A percentile compares a stretch with the other conserved stretches of the same genome.
phyloP scores from a whole-genome alignment of 1,140 invertebrate genomes.

The Pogonomyrmex barbatus region DNA sequence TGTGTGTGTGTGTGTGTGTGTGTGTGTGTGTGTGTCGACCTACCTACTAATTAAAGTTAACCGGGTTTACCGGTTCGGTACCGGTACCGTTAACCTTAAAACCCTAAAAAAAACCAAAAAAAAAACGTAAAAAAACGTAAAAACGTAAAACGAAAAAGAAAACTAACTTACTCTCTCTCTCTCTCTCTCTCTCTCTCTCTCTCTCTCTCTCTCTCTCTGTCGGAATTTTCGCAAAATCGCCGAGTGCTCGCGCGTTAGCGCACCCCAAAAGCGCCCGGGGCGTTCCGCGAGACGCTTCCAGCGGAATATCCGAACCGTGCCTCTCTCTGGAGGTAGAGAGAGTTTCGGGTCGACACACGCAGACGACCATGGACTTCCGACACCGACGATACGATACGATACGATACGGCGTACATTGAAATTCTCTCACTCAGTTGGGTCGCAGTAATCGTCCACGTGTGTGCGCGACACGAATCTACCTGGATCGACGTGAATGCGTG shows the following conservation, averaged over 20 bases:
- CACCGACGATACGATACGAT: neutral
- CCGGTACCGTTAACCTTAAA: too few relatives aligned
- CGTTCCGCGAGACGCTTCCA: neutral
- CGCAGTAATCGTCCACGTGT: constrained; percentile 46
- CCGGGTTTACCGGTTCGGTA: too few relatives aligned
- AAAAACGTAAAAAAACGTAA: too few relatives aligned
- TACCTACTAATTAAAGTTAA: too few relatives aligned
- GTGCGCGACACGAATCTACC: constrained; percentile 45
- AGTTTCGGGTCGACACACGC: neutral
- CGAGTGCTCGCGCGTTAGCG: neutral
- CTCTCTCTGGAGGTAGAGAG: neutral
- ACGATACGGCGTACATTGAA: constrained; percentile 2
- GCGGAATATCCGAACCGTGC: neutral
- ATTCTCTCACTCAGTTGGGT: neutral
- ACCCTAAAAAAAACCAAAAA: too few relatives aligned
- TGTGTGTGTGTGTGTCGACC: neutral
- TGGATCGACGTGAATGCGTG: constrained; percentile 53
- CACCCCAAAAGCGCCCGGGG: neutral
- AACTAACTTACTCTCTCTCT: too few relatives aligned
- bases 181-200: too few relatives aligned
- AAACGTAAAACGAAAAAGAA: too few relatives aligned
- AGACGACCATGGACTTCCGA: neutral
- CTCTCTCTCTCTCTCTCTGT: too few relatives aligned
- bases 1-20: neutral
- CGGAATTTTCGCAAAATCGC: constrained; percentile 13